Evolutionary conservation across 2,113 vertebrate genomes (phyloP), one percentile per base, ranked within the genome.

Genomic region (Sinosuthora webbiana): DNA sequence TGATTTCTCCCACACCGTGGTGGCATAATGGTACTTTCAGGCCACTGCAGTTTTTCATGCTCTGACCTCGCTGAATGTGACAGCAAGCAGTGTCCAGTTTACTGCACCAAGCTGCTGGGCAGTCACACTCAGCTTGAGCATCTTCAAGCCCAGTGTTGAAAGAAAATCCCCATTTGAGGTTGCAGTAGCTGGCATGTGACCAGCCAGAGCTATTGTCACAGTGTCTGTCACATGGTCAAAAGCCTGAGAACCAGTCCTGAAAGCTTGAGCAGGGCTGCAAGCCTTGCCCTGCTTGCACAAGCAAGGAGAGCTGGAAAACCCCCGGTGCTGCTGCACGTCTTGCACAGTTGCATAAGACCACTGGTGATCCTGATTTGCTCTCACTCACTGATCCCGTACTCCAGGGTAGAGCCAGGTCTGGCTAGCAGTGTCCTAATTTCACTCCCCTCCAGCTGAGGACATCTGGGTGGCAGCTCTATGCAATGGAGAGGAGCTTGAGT

Each of bases 361-460:
- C 33, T 33, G 42, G 49, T 49, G 52, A 93, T 39, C 49, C 50
- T 13, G 13, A 85, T 76, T n/a, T 90, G 74, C 41, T 84, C 49
- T 75, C 2, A 10, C 13, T 74, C 10, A 10, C 30, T 5, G 10
- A 79, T 44, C 18, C 49, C 0, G 0, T 37, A 68, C 53, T 52
- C 49, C 5, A 4, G 37, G 18, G 11, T 19, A 65, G 41, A 88
- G 49, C 31, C 8, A 11, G 28, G 28, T 60, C 63, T 80, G 79
- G 53, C 44, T 60, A 80, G 57, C 15, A 13, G 45, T 75, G 65
- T 55, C 49, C 53, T 39, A 60, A 57, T 22, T 25, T 44, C 62
- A 42, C 62, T 53, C 28, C 41, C 15, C 31, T 70, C 68, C 79
- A 85, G 62, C 73, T 76, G 69, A 94, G 30, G 73, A 85, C 63